Evolutionary conservation across 2,113 vertebrate genomes (phyloP).

Genomic region (Mixornis gularis): DNA sequence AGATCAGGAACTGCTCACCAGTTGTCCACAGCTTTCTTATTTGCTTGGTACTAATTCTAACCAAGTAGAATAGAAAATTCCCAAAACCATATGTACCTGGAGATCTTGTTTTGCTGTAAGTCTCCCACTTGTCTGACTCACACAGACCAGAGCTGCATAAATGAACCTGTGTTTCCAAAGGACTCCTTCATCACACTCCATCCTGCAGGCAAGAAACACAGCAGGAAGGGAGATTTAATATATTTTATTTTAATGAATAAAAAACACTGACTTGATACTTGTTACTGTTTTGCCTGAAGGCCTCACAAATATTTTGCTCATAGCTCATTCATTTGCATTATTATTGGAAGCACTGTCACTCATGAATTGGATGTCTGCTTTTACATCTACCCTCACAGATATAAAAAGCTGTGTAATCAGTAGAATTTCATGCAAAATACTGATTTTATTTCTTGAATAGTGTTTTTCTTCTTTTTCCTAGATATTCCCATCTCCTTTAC

Average conservation of each 20-base stretch:
- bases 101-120: background rate
- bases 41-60: background rate
- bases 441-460: background rate
- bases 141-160: background rate
- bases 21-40: background rate
- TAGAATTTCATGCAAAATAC: background rate
- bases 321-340: background rate
- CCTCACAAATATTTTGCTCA: background rate
- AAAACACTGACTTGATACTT: background rate
- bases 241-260: conserved; percentile 16
- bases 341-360: background rate
- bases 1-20: background rate
- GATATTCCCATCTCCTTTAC: background rate
- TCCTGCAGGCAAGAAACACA: conserved; percentile 31
- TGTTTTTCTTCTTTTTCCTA: background rate
- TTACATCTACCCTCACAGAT: background rate
- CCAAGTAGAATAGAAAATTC: background rate
- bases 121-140: background rate
- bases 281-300: background rate
- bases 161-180: conserved; percentile 25
- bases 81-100: background rate
- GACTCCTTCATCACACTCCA: conserved; percentile 5
- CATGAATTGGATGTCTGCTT: background rate
- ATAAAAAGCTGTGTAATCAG: accelerated
- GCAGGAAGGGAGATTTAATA: background rate